Conservation (phyloP, 1,140 invertebrate species). For the Aphidius ervi region DNA sequence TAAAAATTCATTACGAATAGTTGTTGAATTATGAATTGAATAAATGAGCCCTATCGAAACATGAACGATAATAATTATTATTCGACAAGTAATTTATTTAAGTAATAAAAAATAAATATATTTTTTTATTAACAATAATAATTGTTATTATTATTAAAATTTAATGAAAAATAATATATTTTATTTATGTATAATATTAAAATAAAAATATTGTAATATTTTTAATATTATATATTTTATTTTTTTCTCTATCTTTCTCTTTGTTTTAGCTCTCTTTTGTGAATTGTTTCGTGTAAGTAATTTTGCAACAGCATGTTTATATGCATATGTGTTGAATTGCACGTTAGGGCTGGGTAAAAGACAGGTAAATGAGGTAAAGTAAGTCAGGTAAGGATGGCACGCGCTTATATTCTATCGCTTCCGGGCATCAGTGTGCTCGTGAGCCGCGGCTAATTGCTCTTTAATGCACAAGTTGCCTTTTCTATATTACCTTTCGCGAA, state of each 20-base stretch:
- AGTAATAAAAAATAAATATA: no score
- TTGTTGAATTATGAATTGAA: constrained; percentile 44
- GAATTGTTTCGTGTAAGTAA: no score
- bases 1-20: constrained; percentile 30
- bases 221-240: no score
- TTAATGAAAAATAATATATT: no score
- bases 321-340: neutral
- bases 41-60: constrained; percentile 43
- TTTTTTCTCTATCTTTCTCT: no score
- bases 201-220: no score
- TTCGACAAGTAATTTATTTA: constrained; percentile 26
- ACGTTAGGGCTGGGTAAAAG: constrained; percentile 17
- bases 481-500: constrained; percentile 33
- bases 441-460: constrained; percentile 51
- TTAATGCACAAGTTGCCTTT: constrained; percentile 48
- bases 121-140: no score
- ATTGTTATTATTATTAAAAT: no score
- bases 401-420: constrained; percentile 49
- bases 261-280: no score
- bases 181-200: no score
- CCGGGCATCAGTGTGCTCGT: constrained; percentile 51
- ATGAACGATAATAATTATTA: constrained; percentile 46
- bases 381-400: constrained; percentile 46
- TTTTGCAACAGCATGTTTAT: neutral
- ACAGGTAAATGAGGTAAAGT: constrained; percentile 20